A percentile compares a stretch with the other conserved stretches of the same genome.
Conservation (phyloP, 2,888 invertebrate genomes). For the Scaptomyza cyrtandrae region DNA sequence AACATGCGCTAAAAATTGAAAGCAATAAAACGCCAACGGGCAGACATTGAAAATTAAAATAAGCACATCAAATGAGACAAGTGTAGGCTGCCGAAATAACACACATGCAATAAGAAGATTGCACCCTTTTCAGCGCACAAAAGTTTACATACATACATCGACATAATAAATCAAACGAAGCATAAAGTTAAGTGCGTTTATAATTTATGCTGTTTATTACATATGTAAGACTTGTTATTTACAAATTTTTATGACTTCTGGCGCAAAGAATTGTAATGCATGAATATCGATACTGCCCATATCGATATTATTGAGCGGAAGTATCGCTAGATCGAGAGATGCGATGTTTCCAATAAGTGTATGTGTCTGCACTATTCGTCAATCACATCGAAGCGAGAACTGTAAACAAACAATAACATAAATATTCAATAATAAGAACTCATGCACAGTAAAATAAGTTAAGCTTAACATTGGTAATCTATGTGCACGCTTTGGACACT, state of each 20-base stretch:
- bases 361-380: not conserved
- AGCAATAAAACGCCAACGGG: conserved; percentile 64
- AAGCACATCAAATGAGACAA: conserved; percentile 70
- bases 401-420: not conserved
- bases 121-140: not conserved
- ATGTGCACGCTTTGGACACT: no score
- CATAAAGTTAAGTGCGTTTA: conserved; percentile 57
- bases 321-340: not conserved
- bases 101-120: conserved; percentile 14
- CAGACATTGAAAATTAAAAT: conserved; percentile 76
- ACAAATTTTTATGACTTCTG: conserved; percentile 49
- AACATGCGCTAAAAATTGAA: conserved; percentile 75
- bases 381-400: not conserved
- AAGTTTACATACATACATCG: not conserved
- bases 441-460: not conserved
- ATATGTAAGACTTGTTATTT: conserved; percentile 39
- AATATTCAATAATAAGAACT: not conserved
- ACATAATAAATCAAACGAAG: conserved; percentile 70
- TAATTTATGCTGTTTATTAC: conserved; percentile 61
- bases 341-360: not conserved
- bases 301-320: not conserved
- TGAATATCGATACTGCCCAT: not conserved
- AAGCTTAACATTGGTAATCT: no score
- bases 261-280: not conserved
- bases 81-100: conserved; percentile 52